Conservation (phyloP, 2,113 vertebrate genomes). For the Carlito syrichta region DNA sequence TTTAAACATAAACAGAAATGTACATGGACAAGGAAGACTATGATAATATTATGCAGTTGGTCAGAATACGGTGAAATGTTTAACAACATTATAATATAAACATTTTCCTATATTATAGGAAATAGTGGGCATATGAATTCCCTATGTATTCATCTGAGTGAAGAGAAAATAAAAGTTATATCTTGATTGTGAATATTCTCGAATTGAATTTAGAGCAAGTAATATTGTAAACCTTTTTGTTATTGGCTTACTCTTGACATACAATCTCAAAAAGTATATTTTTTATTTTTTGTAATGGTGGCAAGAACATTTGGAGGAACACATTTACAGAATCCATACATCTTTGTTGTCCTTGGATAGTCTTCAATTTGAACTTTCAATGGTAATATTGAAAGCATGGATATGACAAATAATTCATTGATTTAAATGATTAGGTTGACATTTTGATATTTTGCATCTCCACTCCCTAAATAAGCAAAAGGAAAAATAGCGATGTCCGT, state of each 20-base stretch:
- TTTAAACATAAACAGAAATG: neutral
- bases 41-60: neutral
- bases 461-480: neutral
- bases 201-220: neutral
- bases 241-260: neutral
- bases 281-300: neutral
- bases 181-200: neutral
- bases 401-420: neutral
- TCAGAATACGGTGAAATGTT: neutral
- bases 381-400: neutral
- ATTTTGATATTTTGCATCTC: neutral
- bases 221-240: neutral
- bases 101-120: neutral
- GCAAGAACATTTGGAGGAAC: neutral
- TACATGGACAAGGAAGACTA: neutral
- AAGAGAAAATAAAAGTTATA: neutral
- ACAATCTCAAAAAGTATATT: neutral
- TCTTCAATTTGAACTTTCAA: neutral
- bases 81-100: neutral
- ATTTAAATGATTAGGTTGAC: neutral
- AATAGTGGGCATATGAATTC: neutral
- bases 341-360: neutral
- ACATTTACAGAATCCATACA: neutral
- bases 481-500: neutral
- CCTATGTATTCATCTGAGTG: neutral